A percentile compares a stretch with the other conserved stretches of the same genome.
These are phyloP conservation scores for Vultur gryphus DNA, from an alignment of 2,797 vertebrate genomes.

Conservation along the genomic window DNA sequence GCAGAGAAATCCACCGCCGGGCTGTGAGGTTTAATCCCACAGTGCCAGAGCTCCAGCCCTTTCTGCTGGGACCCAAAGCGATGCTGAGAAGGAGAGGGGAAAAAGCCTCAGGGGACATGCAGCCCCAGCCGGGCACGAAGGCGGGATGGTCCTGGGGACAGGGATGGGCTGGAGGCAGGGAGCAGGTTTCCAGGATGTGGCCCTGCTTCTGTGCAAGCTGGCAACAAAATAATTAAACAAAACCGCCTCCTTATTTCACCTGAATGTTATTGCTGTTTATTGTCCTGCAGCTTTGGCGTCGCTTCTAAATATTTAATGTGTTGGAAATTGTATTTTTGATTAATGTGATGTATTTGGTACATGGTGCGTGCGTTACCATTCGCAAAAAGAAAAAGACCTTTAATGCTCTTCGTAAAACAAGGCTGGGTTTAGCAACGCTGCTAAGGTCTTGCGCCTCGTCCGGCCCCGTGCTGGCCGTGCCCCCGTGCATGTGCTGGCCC, in stretches of 20 bases:
- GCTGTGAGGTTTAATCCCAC: neutral
- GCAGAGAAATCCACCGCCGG: neutral
- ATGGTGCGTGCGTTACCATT: accelerated
- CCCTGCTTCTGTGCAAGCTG: neutral
- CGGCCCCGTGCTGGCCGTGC: neutral
- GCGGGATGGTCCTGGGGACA: accelerated
- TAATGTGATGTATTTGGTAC: neutral
- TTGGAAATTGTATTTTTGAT: neutral
- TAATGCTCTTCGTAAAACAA: neutral
- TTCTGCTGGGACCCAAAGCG: neutral
- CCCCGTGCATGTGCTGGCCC: accelerated
- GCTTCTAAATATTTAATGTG: neutral
- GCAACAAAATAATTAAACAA: neutral
- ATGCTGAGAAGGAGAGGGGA: neutral
- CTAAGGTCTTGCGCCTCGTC: accelerated
- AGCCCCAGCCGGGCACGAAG: accelerated
- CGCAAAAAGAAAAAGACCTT: neutral
- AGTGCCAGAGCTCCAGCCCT: neutral
- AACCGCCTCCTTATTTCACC: neutral
- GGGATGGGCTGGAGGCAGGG: neutral
- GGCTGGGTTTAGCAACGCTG: accelerated
- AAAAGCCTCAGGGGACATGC: accelerated
- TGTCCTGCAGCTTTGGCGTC: accelerated
- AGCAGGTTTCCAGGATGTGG: neutral
- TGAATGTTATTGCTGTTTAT: accelerated